Percentiles rank a stretch among this genome's conserved stretches.
These are phyloP conservation scores for Melipona beecheii DNA, from an alignment of 2,888 invertebrate species.

Conservation along the genomic window DNA sequence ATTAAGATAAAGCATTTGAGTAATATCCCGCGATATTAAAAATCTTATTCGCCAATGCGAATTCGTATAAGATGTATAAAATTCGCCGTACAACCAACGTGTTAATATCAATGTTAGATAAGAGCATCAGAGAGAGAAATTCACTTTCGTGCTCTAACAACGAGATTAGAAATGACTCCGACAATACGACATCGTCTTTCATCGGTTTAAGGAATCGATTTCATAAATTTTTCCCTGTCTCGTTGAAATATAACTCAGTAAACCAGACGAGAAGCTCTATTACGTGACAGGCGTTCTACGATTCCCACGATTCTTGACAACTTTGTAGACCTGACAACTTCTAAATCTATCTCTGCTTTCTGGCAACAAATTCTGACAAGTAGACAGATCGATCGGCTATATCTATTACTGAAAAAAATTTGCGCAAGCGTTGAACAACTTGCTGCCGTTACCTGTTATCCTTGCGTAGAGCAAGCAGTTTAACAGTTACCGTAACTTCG, in stretches of 20 bases:
- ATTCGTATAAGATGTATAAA: neutral
- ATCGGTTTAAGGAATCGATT: neutral
- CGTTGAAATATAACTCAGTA: neutral
- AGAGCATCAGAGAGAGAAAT: neutral
- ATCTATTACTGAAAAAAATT: neutral
- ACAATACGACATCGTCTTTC: neutral
- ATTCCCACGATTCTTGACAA: neutral
- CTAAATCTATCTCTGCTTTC: neutral
- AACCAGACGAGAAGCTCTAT: neutral
- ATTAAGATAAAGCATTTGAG: neutral
- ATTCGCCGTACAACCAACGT: neutral
- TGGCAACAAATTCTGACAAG: neutral
- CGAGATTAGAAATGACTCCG: neutral
- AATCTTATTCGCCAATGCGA: neutral
- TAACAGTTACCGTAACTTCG: neutral
- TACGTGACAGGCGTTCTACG: neutral
- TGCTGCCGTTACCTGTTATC: no score
- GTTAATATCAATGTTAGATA: neutral
- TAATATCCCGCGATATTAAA: neutral
- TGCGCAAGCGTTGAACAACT: slow-evolving; percentile 15
- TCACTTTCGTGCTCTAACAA: neutral
- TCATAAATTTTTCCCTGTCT: no score
- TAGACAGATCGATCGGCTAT: slow-evolving; percentile 19
- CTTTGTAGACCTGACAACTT: neutral
- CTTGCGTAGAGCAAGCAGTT: neutral